A percentile compares a stretch with the other conserved stretches of the same genome.
Conservation (phyloP, 2,888 invertebrate species). For the Lycaena phlaeas region DNA sequence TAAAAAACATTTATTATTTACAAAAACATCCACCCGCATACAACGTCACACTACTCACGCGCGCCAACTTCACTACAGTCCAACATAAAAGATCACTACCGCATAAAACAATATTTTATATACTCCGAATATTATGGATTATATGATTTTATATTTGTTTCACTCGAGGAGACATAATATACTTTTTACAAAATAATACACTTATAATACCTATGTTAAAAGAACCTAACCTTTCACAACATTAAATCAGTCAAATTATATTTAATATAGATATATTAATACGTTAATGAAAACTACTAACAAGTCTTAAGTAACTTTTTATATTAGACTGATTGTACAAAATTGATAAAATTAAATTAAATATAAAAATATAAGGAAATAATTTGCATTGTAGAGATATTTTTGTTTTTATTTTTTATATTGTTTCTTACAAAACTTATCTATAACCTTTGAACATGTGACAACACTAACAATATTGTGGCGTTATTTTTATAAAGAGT, state of each 20-base stretch:
- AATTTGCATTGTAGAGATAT: too few relatives aligned
- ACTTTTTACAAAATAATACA: too few relatives aligned
- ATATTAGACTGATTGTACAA: background rate
- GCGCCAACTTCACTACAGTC: constrained; percentile 1
- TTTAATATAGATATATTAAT: background rate
- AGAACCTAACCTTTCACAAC: background rate
- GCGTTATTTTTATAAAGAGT: too few relatives aligned
- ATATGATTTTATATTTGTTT: too few relatives aligned
- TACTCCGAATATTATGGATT: too few relatives aligned
- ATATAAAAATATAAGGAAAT: too few relatives aligned
- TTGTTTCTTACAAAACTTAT: too few relatives aligned
- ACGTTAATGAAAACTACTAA: background rate
- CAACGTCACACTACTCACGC: constrained; percentile 17
- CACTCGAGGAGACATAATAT: too few relatives aligned
- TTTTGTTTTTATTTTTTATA: background rate
- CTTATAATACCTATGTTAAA: background rate
- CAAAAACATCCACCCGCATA: constrained; percentile 21
- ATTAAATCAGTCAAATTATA: background rate
- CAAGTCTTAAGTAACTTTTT: background rate
- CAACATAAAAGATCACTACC: background rate
- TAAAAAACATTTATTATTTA: constrained; percentile 27
- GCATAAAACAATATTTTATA: too few relatives aligned
- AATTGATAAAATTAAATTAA: too few relatives aligned
- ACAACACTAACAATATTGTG: too few relatives aligned
- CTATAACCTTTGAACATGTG: too few relatives aligned